Percentiles rank a stretch among this genome's conserved stretches.
These are phyloP conservation scores for Thereva unica DNA, from an alignment of 2,888 invertebrate species.

Conservation along the genomic window DNA sequence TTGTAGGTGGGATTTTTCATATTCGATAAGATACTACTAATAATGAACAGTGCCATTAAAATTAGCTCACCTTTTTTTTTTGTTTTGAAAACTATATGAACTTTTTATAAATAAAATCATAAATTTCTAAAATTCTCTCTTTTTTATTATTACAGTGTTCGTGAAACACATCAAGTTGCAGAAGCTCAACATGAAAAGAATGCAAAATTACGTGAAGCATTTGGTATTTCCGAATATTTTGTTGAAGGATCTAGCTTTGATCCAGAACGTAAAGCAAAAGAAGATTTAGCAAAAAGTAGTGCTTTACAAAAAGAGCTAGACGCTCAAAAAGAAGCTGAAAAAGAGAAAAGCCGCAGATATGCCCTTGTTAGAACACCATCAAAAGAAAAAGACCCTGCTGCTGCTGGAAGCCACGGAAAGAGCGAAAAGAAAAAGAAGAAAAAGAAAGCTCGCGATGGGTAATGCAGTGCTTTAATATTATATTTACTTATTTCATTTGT, in stretches of 20 bases:
- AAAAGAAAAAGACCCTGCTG: constrained; percentile 59
- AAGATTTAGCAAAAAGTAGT: constrained; percentile 59
- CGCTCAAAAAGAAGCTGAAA: constrained; percentile 57
- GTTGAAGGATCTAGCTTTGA: constrained; percentile 93
- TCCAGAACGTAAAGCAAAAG: constrained; percentile 68
- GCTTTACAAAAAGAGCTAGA: constrained; percentile 59
- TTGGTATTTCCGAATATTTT: constrained; percentile 91
- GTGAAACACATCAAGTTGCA: constrained; percentile 94
- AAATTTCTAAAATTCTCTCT: background rate
- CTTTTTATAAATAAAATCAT: background rate
- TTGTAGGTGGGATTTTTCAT: background rate
- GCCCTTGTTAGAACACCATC: constrained; percentile 78
- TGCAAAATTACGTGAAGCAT: constrained; percentile 88
- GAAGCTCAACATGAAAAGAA: constrained; percentile 96
- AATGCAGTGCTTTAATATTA: constrained; percentile 23
- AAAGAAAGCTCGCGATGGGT: constrained; percentile 75
- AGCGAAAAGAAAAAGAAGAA: constrained; percentile 67
- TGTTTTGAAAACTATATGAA: background rate
- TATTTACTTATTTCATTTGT: constrained; percentile 42
- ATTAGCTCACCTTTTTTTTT: background rate
- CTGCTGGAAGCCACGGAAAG: constrained; percentile 47
- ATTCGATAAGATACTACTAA: background rate
- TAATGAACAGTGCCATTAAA: background rate
- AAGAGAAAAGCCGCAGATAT: constrained; percentile 63
- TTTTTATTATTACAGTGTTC: constrained; percentile 66